These are phyloP conservation scores for Chondrosia reniformis DNA, from an alignment of 37 sponge, comb jelly and placozoan species.

Conservation along the genomic window DNA sequence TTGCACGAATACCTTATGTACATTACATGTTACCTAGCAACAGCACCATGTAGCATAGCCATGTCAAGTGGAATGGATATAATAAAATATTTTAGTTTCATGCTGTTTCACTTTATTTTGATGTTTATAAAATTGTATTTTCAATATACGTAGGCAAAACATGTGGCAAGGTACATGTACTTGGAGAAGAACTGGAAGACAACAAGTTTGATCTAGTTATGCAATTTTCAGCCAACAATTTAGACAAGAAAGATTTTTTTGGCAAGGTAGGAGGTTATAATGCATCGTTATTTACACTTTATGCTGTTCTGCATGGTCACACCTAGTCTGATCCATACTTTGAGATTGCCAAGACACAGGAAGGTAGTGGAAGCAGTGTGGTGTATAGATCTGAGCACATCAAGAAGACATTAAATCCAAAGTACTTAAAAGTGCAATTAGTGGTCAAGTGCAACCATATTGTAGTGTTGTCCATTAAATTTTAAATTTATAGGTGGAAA, in stretches of 20 bases:
- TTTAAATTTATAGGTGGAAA: conserved; percentile 87
- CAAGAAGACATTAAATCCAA: conserved; percentile 76
- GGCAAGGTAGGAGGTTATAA: conserved; percentile 65
- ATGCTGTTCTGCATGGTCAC: neutral
- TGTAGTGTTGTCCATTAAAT: too few relatives aligned
- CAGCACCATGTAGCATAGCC: too few relatives aligned
- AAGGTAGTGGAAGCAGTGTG: conserved; percentile 64
- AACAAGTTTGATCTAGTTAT: conserved; percentile 66
- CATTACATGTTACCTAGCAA: too few relatives aligned
- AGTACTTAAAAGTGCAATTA: conserved; percentile 3
- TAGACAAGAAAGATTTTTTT: conserved; percentile 97
- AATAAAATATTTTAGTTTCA: too few relatives aligned
- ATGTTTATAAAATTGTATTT: neutral
- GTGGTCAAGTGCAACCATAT: too few relatives aligned
- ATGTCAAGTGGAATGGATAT: too few relatives aligned
- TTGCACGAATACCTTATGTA: too few relatives aligned
- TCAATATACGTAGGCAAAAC: conserved; percentile 22
- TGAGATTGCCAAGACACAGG: conserved; percentile 81
- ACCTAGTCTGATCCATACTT: conserved; percentile 89
- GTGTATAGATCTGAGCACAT: conserved; percentile 75
- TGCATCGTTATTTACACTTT: neutral
- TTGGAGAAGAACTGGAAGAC: conserved; percentile 73
- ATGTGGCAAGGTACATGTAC: conserved; percentile 58
- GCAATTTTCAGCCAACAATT: conserved; percentile 67
- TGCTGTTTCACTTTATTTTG: too few relatives aligned